phyloP scores from a whole-genome alignment of 2,888 invertebrate species.

The Molorchus minor region DNA sequence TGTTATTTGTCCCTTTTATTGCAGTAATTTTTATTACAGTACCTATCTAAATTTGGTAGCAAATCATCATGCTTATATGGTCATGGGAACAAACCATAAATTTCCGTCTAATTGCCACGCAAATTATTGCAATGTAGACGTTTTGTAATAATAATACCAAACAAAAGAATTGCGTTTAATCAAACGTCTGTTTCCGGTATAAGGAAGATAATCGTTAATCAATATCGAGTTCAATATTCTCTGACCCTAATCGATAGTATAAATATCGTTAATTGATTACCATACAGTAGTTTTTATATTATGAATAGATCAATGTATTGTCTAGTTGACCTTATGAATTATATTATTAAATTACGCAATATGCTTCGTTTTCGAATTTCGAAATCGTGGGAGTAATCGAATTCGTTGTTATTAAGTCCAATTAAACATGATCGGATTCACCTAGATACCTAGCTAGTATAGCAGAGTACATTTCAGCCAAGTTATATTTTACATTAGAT shows the following conservation, averaged over 20 bases:
- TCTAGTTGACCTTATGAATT: neutral
- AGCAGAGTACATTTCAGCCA: no score
- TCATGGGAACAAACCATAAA: constrained; percentile 16
- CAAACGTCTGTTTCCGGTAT: constrained; percentile 37
- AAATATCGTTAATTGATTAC: neutral
- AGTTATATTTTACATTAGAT: no score
- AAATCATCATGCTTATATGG: constrained; percentile 7
- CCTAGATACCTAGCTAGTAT: no score
- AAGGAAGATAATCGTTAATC: constrained; percentile 19
- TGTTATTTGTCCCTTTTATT: constrained; percentile 10
- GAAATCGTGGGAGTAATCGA: neutral
- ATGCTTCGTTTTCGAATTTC: no score
- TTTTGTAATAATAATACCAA: constrained; percentile 17
- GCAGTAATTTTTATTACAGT: neutral
- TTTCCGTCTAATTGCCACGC: constrained; percentile 12
- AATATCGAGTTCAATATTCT: constrained; percentile 32
- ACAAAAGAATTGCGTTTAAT: constrained; percentile 37
- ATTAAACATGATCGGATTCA: no score
- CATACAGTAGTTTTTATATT: no score
- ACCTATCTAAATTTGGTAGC: constrained; percentile 25
- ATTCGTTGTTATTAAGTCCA: no score
- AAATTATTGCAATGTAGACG: constrained; percentile 23
- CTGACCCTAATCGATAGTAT: constrained; percentile 14
- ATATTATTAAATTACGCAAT: neutral
- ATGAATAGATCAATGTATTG: constrained; percentile 6